These are phyloP conservation scores for Phrixothrix hirtus DNA, from an alignment of 2,888 invertebrate species.

Conservation along the genomic window DNA sequence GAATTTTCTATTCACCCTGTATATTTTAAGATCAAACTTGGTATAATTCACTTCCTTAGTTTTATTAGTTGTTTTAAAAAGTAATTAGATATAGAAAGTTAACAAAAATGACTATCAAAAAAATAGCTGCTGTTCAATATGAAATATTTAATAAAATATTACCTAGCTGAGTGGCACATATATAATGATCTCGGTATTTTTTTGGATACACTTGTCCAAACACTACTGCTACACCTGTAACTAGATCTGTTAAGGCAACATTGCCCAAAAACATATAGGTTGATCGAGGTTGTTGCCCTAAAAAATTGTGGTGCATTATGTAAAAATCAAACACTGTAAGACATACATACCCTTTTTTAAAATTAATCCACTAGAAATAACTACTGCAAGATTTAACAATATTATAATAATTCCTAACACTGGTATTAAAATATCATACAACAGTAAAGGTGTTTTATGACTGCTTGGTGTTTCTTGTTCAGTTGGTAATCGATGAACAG, in stretches of 20 bases:
- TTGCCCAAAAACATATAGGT: conserved; percentile 69
- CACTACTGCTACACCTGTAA: conserved; percentile 65
- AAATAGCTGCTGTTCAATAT: too few relatives aligned
- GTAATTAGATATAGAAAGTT: too few relatives aligned
- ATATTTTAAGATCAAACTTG: too few relatives aligned
- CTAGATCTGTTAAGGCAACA: conserved; percentile 66
- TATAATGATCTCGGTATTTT: conserved; percentile 48
- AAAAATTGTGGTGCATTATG: too few relatives aligned
- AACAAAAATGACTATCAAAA: too few relatives aligned
- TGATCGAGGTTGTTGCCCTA: conserved; percentile 65
- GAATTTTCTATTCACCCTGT: too few relatives aligned
- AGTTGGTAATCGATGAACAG: neutral
- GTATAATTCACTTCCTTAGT: too few relatives aligned
- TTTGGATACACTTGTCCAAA: conserved; percentile 59
- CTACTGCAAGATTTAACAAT: conserved; percentile 64
- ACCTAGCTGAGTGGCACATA: conserved; percentile 57
- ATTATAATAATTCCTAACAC: conserved; percentile 62
- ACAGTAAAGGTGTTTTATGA: conserved; percentile 53
- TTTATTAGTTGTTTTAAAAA: too few relatives aligned
- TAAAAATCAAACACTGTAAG: conserved; percentile 5
- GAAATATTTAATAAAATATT: conserved; percentile 12
- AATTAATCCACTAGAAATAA: conserved; percentile 68
- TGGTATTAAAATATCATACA: conserved; percentile 62
- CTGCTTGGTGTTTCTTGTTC: conserved; percentile 12
- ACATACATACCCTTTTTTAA: conserved; percentile 61